These are phyloP conservation scores for Drosophila repletoides DNA, from an alignment of 1,140 invertebrate genomes.

Conservation along the genomic window DNA sequence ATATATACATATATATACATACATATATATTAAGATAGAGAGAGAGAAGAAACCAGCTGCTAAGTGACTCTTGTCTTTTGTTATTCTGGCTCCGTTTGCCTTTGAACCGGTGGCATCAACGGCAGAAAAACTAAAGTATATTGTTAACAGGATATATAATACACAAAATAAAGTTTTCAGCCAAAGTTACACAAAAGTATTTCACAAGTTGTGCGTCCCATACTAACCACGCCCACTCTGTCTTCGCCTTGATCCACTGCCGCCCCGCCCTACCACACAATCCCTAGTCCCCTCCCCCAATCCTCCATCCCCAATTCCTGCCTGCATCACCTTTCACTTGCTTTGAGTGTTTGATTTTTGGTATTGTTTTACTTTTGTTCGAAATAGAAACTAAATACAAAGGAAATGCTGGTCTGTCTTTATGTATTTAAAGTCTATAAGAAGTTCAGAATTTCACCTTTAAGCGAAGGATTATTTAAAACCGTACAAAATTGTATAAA, in stretches of 20 bases:
- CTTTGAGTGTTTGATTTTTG: slow-evolving; percentile 77
- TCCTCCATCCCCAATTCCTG: not conserved
- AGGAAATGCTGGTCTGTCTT: slow-evolving; percentile 34
- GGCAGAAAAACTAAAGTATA: slow-evolving; percentile 74
- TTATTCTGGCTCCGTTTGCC: slow-evolving; percentile 54
- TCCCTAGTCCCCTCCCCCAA: not conserved
- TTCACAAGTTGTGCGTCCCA: slow-evolving; percentile 66
- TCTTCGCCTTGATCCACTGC: no score
- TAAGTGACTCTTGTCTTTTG: slow-evolving; percentile 77
- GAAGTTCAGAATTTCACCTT: slow-evolving; percentile 2
- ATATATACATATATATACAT: slow-evolving; percentile 9
- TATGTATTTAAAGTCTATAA: slow-evolving; percentile 19
- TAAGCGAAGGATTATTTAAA: no score
- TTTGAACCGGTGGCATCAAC: slow-evolving; percentile 60
- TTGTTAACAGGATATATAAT: slow-evolving; percentile 81
- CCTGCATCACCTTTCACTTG: slow-evolving; percentile 72
- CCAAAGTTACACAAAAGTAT: slow-evolving; percentile 81
- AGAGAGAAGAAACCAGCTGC: slow-evolving; percentile 37
- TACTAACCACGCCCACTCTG: not conserved
- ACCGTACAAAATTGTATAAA: no score
- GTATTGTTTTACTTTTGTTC: slow-evolving; percentile 81
- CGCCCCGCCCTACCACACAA: not conserved
- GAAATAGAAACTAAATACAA: slow-evolving; percentile 61
- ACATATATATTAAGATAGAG: not conserved
- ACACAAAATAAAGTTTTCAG: slow-evolving; percentile 81